A percentile compares a stretch with the other conserved stretches of the same genome.
These are phyloP conservation scores for Rhizoglyphus robini DNA, from an alignment of 1,140 invertebrate genomes.

Conservation along the genomic window DNA sequence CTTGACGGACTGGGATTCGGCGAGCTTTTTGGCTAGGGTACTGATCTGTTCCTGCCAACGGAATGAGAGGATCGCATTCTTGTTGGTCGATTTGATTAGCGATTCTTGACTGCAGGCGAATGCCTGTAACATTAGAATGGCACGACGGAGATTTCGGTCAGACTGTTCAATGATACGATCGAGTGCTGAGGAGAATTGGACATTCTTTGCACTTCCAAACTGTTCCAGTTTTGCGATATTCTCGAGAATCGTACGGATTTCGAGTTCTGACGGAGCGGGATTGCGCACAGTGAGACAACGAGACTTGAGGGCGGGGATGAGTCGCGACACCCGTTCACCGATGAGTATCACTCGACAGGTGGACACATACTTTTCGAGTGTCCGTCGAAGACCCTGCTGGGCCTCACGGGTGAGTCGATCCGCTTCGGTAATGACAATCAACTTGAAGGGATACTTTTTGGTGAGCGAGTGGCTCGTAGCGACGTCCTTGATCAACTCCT, in stretches of 20 bases:
- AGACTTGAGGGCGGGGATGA: conserved; percentile 87
- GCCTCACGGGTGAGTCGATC: conserved; percentile 94
- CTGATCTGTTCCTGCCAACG: conserved; percentile 9
- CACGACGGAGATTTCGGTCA: conserved; percentile 78
- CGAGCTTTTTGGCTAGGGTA: conserved; percentile 9
- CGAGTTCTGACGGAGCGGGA: conserved; percentile 61
- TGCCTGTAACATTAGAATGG: conserved; percentile 84
- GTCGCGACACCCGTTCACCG: conserved; percentile 82
- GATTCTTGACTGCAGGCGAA: neutral
- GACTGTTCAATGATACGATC: conserved; percentile 60
- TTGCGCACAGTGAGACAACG: conserved; percentile 82
- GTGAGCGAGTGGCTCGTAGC: conserved; percentile 38
- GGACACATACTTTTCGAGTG: conserved; percentile 97
- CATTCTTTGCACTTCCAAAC: conserved; percentile 52
- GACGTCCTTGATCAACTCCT: conserved; percentile 92
- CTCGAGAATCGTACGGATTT: conserved; percentile 45
- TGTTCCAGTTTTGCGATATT: conserved; percentile 71
- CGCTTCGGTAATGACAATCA: conserved; percentile 86
- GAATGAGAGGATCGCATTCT: conserved; percentile 2
- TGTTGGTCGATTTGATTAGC: neutral
- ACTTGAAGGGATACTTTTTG: conserved; percentile 37
- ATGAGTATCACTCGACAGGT: conserved; percentile 90
- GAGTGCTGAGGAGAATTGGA: conserved; percentile 50
- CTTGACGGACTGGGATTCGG: conserved; percentile 20
- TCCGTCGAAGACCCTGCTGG: conserved; percentile 88